phyloP scores from a whole-genome alignment of 2,888 invertebrate species.

The Anticlea derivata region DNA sequence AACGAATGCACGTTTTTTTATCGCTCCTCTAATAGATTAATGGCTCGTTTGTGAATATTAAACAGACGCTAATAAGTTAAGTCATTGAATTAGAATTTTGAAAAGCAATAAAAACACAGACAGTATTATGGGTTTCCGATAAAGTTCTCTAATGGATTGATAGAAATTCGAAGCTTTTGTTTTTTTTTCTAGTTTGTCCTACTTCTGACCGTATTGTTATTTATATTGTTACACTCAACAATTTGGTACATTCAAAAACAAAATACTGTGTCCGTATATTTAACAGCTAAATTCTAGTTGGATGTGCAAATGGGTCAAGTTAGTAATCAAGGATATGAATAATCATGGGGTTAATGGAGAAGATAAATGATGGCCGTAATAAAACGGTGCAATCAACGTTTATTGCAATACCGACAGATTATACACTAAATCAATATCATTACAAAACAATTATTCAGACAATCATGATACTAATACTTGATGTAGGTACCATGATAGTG shows the following conservation, averaged over 20 bases:
- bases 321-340: slow-evolving; percentile 37
- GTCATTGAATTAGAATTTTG: slow-evolving; percentile 31
- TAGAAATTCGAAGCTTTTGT: not conserved
- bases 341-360: slow-evolving; percentile 14
- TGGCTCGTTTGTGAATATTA: slow-evolving; percentile 44
- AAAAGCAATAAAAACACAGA: slow-evolving; percentile 25
- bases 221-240: not conserved
- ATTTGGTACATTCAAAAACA: no score
- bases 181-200: not conserved
- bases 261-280: not conserved
- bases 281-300: not conserved
- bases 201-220: slow-evolving; percentile 7
- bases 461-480: slow-evolving; percentile 38
- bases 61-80: slow-evolving; percentile 37
- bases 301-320: slow-evolving; percentile 35
- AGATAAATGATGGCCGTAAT: slow-evolving; percentile 36
- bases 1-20: slow-evolving; percentile 48
- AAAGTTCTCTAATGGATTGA: slow-evolving; percentile 17
- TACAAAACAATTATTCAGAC: slow-evolving; percentile 40
- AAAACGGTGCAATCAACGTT: slow-evolving; percentile 42
- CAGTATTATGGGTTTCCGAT: slow-evolving; percentile 22
- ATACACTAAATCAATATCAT: slow-evolving; percentile 41
- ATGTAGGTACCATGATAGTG: not conserved
- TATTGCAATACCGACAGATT: slow-evolving; percentile 37
- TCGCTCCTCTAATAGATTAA: slow-evolving; percentile 47